Percentiles rank a stretch among this genome's conserved stretches.
These are phyloP conservation scores for Chaetodon auriga DNA, from an alignment of 2,113 vertebrate genomes.

Conservation along the genomic window DNA sequence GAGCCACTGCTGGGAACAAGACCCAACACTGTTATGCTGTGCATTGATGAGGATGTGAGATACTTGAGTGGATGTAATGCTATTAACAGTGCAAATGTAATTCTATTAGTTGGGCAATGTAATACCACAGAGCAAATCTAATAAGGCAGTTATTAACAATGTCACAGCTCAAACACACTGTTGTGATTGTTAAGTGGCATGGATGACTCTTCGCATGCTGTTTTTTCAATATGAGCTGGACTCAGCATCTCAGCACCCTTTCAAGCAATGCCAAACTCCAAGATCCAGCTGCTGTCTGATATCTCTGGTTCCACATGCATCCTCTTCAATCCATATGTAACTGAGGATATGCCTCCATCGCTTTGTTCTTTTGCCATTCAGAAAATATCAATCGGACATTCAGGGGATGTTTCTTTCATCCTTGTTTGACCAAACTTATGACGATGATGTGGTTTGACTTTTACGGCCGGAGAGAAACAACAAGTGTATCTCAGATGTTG, in stretches of 20 bases:
- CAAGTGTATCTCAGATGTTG: slow-evolving; percentile 8
- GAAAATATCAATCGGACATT: slow-evolving; percentile 49
- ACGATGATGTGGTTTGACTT: slow-evolving; percentile 43
- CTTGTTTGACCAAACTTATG: slow-evolving; percentile 52
- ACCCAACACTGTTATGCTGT: slow-evolving; percentile 14
- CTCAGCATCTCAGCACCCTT: slow-evolving; percentile 56
- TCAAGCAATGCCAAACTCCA: slow-evolving; percentile 73
- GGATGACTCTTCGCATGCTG: slow-evolving; percentile 14
- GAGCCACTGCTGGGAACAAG: slow-evolving; percentile 20
- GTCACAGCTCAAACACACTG: slow-evolving; percentile 23
- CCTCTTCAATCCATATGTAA: slow-evolving; percentile 87
- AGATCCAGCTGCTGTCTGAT: slow-evolving; percentile 62
- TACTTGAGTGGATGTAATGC: slow-evolving; percentile 29
- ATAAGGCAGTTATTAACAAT: slow-evolving; percentile 44
- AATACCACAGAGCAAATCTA: slow-evolving; percentile 35
- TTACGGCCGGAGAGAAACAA: slow-evolving; percentile 24
- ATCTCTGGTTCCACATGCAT: slow-evolving; percentile 83
- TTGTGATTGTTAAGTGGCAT: slow-evolving; percentile 42
- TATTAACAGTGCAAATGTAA: slow-evolving; percentile 32
- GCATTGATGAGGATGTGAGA: slow-evolving; percentile 35
- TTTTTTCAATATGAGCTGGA: slow-evolving; percentile 22
- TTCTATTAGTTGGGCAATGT: slow-evolving; percentile 31
- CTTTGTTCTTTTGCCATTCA: slow-evolving; percentile 81
- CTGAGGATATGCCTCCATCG: slow-evolving; percentile 82
- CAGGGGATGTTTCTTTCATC: slow-evolving; percentile 45